A percentile compares a stretch with the other conserved stretches of the same genome.
Conservation (phyloP, 2,888 invertebrate genomes). For the Ceraclea dissimilis region DNA sequence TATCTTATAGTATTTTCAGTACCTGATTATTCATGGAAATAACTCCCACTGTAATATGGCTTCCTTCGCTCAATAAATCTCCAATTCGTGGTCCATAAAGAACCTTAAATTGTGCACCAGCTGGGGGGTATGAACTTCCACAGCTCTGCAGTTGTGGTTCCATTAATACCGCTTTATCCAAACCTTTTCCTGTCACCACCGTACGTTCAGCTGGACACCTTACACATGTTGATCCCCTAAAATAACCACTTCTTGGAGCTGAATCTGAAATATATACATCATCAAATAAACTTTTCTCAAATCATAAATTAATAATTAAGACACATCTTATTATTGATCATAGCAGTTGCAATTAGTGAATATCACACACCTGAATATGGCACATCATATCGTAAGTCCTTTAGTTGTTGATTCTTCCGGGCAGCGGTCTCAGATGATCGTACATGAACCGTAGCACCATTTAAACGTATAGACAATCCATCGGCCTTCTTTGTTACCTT, state of each 20-base stretch:
- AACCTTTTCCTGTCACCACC: conserved; percentile 36
- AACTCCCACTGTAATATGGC: conserved; percentile 37
- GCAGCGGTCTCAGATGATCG: background rate
- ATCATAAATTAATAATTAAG: too few relatives aligned
- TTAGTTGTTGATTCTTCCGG: background rate
- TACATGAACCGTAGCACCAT: conserved; percentile 6
- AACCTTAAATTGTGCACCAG: conserved; percentile 33
- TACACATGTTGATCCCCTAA: conserved; percentile 31
- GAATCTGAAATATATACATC: conserved; percentile 5
- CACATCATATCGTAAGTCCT: background rate
- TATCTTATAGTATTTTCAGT: too few relatives aligned
- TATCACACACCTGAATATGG: background rate
- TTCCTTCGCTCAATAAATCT: conserved; percentile 37
- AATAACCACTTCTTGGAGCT: background rate
- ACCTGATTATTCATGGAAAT: conserved; percentile 36
- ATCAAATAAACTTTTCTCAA: too few relatives aligned
- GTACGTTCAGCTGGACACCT: conserved; percentile 42
- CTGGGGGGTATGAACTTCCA: conserved; percentile 31
- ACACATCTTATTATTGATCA: too few relatives aligned
- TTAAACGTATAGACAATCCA: conserved; percentile 4
- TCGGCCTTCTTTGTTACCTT: conserved; percentile 1
- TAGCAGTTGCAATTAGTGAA: too few relatives aligned
- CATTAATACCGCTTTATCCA: conserved; percentile 35
- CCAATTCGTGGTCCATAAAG: conserved; percentile 42
- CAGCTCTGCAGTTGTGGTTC: conserved; percentile 36